Evolutionary conservation across 1,140 invertebrate species (phyloP), one percentile per base, ranked within the genome.

Genomic region (Zaprionus lachaisei): DNA sequence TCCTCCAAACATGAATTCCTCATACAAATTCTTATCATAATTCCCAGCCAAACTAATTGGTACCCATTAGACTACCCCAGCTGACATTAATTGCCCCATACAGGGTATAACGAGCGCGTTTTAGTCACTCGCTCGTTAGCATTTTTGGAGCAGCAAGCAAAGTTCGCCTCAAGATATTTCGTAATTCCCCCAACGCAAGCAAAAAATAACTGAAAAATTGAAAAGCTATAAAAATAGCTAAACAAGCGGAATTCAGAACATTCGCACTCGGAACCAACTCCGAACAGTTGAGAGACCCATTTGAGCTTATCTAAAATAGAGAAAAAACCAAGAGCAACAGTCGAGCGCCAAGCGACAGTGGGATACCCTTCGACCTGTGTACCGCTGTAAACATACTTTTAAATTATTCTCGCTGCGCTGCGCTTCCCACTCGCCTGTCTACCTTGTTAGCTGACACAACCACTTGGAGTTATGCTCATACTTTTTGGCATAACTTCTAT

Each of bases 111-210:
- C 6, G 7, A 12, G 37, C 34, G 34, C 63, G 37, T 69, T 68
- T 56, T 56, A 70, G 58, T 63, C 54, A 51, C 28, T 63, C 60
- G 24, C 41, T 37, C 38, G 65, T 62, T 69, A 17, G 58, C 72
- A 70, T 55, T 62, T 62, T 51, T 37, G 17, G 17, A 62, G 47
- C 57, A n/a, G 6, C 31, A n/a, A 62, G 24, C 49, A 38, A 15
- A 69, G 38, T 70, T 63, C 34, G 62, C 56, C 64, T 64, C 37
- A 64, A 58, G 24, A 51, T 12, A 60, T 75, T 75, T 75, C 67
- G 60, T 75, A 71, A 75, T 71, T 34, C 31, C 31, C 31, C 9
- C 31, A 34, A 28, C 37, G 38, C 17, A 22, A 58, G 26, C 58
- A 22, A 62, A n/a, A 22, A 22, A 44, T 28, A 56, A n/a, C 22